A percentile compares a stretch with the other conserved stretches of the same genome.
These are phyloP conservation scores for Xanthia icteritia DNA, from an alignment of 2,888 invertebrate species.

Conservation along the genomic window DNA sequence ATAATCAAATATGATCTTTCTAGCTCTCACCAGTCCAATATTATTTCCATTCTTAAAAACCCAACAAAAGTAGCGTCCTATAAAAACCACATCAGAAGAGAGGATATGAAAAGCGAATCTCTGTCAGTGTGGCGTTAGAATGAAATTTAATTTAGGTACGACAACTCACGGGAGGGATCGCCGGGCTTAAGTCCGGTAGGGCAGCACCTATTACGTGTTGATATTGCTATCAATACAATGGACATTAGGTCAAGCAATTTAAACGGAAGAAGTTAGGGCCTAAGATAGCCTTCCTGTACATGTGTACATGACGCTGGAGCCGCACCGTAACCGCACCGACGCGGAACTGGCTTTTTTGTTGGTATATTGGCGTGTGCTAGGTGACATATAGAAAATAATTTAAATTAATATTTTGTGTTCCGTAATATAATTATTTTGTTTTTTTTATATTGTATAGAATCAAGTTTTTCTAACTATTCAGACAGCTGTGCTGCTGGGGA, in stretches of 20 bases:
- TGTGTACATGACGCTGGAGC: too few species aligned
- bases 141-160: slow-evolving; percentile 79
- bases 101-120: slow-evolving; percentile 64
- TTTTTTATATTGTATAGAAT: too few species aligned
- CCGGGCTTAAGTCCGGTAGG: slow-evolving; percentile 66
- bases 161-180: slow-evolving; percentile 72
- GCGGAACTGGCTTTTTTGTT: too few species aligned
- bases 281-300: too few species aligned
- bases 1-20: neutral
- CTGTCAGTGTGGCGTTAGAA: slow-evolving; percentile 70
- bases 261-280: neutral
- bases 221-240: neutral
- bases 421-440: too few species aligned
- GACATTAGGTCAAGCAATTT: neutral
- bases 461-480: too few species aligned
- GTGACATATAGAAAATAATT: too few species aligned
- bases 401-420: too few species aligned
- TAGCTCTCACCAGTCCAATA: neutral
- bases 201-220: slow-evolving; percentile 68
- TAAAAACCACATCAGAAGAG: slow-evolving; percentile 43
- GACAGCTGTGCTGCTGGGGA: too few species aligned
- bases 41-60: neutral
- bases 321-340: too few species aligned
- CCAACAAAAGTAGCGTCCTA: slow-evolving; percentile 7
- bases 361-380: too few species aligned